These are phyloP conservation scores for Euwallacea fornicatus DNA, from an alignment of 1,140 invertebrate species.

Conservation along the genomic window DNA sequence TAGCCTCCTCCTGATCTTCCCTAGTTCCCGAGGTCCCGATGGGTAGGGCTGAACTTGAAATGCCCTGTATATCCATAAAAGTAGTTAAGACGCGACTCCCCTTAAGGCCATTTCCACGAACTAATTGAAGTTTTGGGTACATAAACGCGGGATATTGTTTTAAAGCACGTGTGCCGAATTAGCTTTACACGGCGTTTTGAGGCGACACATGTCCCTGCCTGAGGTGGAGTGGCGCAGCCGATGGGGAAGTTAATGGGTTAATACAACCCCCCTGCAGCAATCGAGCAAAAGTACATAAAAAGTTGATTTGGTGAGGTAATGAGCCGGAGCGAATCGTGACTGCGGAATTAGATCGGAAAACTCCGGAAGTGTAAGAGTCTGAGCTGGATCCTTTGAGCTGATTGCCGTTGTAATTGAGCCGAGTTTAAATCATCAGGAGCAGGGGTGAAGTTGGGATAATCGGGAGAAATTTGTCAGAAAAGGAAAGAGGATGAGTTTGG, in stretches of 20 bases:
- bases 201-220: conserved; percentile 26
- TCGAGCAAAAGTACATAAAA: conserved; percentile 6
- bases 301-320: conserved; percentile 6
- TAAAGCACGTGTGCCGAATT: conserved; percentile 34
- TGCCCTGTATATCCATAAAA: too few relatives aligned
- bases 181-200: conserved; percentile 23
- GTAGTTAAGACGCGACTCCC: neutral
- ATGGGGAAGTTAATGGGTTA: conserved; percentile 17
- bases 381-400: conserved; percentile 13
- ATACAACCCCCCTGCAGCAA: conserved; percentile 1
- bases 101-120: conserved; percentile 14
- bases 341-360: conserved; percentile 18
- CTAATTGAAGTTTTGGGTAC: conserved; percentile 31
- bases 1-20: too few relatives aligned
- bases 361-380: neutral
- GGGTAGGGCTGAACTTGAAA: too few relatives aligned
- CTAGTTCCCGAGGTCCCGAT: too few relatives aligned
- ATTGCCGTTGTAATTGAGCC: conserved; percentile 17
- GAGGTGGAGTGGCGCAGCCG: conserved; percentile 4
- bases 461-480: too few relatives aligned
- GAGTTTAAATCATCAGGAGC: neutral
- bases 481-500: too few relatives aligned
- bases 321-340: conserved; percentile 25
- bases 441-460: too few relatives aligned
- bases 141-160: conserved; percentile 31